Evolutionary conservation across 2,888 invertebrate species (phyloP).

Genomic region (Polietes domitor): DNA sequence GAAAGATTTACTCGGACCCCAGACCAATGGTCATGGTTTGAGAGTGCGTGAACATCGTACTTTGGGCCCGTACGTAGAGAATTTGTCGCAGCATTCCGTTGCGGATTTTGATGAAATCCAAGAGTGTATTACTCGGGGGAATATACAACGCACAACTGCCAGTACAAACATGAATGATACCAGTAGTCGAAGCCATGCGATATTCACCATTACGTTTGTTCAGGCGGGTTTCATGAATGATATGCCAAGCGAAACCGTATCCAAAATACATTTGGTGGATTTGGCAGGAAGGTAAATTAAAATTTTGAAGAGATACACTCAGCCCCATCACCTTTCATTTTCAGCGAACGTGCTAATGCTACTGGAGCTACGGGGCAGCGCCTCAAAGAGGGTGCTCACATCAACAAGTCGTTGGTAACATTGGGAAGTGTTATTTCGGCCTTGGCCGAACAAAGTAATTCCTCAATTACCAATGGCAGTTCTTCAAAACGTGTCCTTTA

Average conservation of each 20-base stretch:
- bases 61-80: slow-evolving; percentile 92
- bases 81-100: slow-evolving; percentile 91
- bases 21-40: slow-evolving; percentile 85
- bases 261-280: slow-evolving; percentile 94
- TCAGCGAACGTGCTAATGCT: slow-evolving; percentile 92
- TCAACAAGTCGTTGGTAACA: slow-evolving; percentile 94
- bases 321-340: slow-evolving; percentile 29
- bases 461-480: slow-evolving; percentile 61
- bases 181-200: slow-evolving; percentile 94
- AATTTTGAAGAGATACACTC: background rate
- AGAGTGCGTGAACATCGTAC: slow-evolving; percentile 91
- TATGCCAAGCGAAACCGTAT: slow-evolving; percentile 94
- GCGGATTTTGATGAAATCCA: slow-evolving; percentile 93
- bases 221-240: slow-evolving; percentile 93
- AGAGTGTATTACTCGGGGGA: slow-evolving; percentile 90
- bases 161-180: slow-evolving; percentile 96
- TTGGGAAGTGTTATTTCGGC: slow-evolving; percentile 94
- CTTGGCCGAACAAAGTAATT: slow-evolving; percentile 85
- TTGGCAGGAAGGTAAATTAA: slow-evolving; percentile 89
- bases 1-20: slow-evolving; percentile 85
- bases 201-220: slow-evolving; percentile 94
- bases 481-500: slow-evolving; percentile 83
- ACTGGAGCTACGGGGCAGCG: slow-evolving; percentile 95
- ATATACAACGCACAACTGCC: slow-evolving; percentile 91
- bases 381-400: slow-evolving; percentile 94